A percentile compares a stretch with the other conserved stretches of the same genome.
Evolutionary conservation across 2,797 vertebrate genomes (phyloP).

Genomic region (Gobio occitaniae): DNA sequence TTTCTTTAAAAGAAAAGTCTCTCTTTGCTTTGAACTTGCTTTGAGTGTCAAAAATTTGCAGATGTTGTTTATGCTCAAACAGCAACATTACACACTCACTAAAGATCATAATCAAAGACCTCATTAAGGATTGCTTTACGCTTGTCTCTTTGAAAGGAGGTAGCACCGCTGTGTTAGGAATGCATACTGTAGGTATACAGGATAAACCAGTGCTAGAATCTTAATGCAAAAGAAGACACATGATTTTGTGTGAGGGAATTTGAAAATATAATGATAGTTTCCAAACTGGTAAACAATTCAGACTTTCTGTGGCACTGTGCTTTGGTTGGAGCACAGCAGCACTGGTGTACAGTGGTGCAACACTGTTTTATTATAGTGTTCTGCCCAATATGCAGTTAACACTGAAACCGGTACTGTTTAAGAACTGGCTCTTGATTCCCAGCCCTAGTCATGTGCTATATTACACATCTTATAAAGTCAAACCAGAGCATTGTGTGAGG

Average conservation of each 20-base stretch:
- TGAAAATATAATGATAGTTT: not conserved
- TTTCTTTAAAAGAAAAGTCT: too few relatives aligned
- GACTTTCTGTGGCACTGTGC: not conserved
- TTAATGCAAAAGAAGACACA: not conserved
- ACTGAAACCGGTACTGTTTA: not conserved
- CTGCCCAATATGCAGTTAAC: not conserved
- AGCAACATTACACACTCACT: too few relatives aligned
- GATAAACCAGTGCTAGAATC: not conserved
- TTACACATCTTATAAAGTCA: not conserved
- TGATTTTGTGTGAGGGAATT: not conserved
- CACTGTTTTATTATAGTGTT: not conserved
- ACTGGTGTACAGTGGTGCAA: not conserved
- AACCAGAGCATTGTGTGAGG: not conserved
- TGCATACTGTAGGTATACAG: not conserved
- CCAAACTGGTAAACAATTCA: not conserved
- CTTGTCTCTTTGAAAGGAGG: not conserved
- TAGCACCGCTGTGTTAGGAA: not conserved
- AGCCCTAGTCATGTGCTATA: not conserved
- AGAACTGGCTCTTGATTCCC: not conserved
- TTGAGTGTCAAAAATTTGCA: too few relatives aligned
- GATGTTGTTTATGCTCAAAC: too few relatives aligned
- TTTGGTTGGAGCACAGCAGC: not conserved
- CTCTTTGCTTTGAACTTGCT: too few relatives aligned
- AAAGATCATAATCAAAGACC: too few relatives aligned
- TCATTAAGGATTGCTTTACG: not conserved